Evolutionary conservation across 2,797 vertebrate species (phyloP).

Genomic region (Pseudochirops cupreus): DNA sequence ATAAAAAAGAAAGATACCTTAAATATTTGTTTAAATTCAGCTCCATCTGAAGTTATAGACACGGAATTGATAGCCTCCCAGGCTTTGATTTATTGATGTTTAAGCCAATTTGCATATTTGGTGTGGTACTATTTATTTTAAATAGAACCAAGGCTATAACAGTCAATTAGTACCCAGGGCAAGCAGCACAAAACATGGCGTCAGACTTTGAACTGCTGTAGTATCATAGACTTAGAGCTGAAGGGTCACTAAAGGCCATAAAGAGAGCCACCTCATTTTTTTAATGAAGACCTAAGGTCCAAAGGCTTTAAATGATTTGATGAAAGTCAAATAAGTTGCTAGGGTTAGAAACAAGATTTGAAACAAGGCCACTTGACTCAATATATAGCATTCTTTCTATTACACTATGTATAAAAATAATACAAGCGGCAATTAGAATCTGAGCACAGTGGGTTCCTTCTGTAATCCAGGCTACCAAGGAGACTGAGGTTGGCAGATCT

Average conservation of each 20-base stretch:
- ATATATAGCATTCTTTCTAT: background rate
- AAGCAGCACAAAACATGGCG: background rate
- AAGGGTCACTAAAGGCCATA: background rate
- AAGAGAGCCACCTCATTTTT: background rate
- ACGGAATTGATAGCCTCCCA: background rate
- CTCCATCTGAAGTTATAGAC: background rate
- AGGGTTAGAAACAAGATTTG: background rate
- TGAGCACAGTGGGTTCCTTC: background rate
- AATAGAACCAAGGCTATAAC: background rate
- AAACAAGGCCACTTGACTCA: background rate
- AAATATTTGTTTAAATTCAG: background rate
- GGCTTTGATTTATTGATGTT: background rate
- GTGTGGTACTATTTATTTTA: background rate
- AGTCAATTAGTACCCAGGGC: background rate
- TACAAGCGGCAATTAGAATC: background rate
- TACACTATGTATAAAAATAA: background rate
- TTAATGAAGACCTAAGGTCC: background rate
- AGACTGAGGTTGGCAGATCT: background rate
- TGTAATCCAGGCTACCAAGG: background rate
- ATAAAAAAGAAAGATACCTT: background rate
- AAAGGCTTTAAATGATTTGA: background rate
- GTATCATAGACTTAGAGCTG: background rate
- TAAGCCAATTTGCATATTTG: background rate
- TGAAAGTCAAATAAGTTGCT: background rate
- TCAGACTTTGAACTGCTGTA: background rate